A percentile compares a stretch with the other conserved stretches of the same genome.
These are phyloP conservation scores for Boloria selene DNA, from an alignment of 2,888 invertebrate genomes.

Conservation along the genomic window DNA sequence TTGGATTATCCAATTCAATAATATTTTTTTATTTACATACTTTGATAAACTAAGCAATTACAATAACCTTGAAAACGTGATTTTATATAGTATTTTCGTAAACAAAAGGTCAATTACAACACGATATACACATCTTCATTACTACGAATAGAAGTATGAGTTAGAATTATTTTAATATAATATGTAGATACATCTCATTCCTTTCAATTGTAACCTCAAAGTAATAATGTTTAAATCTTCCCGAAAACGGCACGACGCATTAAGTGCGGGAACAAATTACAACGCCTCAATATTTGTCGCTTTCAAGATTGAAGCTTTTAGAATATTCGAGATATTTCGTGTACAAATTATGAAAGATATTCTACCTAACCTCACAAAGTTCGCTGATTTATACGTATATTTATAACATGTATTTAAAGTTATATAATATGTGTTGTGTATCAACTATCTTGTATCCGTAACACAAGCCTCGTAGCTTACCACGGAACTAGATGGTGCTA, in stretches of 20 bases:
- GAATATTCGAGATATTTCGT: slow-evolving; percentile 16
- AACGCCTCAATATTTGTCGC: slow-evolving; percentile 21
- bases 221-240: slow-evolving; percentile 24
- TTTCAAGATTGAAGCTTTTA: slow-evolving; percentile 7
- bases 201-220: slow-evolving; percentile 20
- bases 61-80: too few species aligned
- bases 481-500: too few species aligned
- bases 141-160: not conserved
- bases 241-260: slow-evolving; percentile 23
- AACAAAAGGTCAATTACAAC: not conserved
- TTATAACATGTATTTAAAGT: too few species aligned
- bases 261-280: slow-evolving; percentile 21
- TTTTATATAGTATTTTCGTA: too few species aligned
- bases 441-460: too few species aligned
- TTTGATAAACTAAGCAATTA: too few species aligned
- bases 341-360: not conserved
- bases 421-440: too few species aligned
- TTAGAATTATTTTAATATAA: slow-evolving; percentile 1
- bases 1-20: too few species aligned
- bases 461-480: too few species aligned
- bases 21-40: too few species aligned
- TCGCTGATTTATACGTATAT: too few species aligned
- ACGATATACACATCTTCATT: not conserved
- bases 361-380: not conserved
- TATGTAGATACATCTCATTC: slow-evolving; percentile 5